Evolutionary conservation across 2,113 vertebrate species (phyloP), one percentile per base, ranked within the genome.

Genomic region (Amblyopsis rosae): DNA sequence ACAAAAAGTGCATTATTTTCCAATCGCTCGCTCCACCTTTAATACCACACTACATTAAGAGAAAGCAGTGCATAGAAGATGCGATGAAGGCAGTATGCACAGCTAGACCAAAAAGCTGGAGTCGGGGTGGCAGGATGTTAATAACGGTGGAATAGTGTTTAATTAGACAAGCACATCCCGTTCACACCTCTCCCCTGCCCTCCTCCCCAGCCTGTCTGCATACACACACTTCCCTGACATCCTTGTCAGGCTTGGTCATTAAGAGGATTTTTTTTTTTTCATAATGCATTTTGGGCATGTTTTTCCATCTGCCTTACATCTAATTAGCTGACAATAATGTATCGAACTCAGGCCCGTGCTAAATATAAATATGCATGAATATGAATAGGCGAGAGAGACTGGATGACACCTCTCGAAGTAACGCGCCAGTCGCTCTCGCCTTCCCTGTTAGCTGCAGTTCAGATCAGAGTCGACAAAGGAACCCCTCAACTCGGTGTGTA

Each of bases 241-340:
- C 93, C 75, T 93, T 98, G 97, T 97, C 97, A 98, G 96, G 94
- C 92, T 85, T 91, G 96, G 97, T 98, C 96, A 99, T 99, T 98
- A 98, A 95, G 92, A 91, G 91, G 92, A 10, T 93, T 93, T 94
- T 96, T 96, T 97, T 35, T 41, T 41, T 41, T 41, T 41, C 26
- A 26, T 98, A 96, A 98, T 97, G 96, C 98, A 96, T 92, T 98
- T 97, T 93, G 91, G 93, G 91, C 95, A 94, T 95, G 93, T 94
- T 94, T 95, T 88, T 93, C 92, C 93, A 93, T 93, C 96, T 87
- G 49, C 93, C 94, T 96, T 95, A 95, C 95, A 96, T 96, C 95
- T 97, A 98, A 97, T 98, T 98, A 98, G 95, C 96, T 96, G 96
- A 96, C 95, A 99, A 97, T 98, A 97, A 97, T 95, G 95, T 96